Base-by-base conservation (phyloP, 64 coral and sea anemone species). In the Trachythela sp. region DNA sequence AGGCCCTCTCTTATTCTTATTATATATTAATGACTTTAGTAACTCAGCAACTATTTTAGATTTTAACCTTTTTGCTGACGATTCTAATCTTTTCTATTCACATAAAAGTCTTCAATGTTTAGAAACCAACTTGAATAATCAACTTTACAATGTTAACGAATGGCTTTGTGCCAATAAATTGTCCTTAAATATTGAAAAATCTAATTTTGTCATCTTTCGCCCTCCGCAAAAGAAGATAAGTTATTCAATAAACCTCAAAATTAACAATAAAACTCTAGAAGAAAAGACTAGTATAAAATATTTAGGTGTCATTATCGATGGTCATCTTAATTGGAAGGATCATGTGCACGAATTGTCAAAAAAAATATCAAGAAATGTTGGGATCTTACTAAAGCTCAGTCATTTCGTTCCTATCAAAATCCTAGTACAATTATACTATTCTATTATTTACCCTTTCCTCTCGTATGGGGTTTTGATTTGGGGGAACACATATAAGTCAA, bases 11-110 rank as follows among this genome's bases (percentile, higher is more conserved):
- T 31, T 68, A 5, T 68, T 68, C 30, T 31, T 68, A n/a, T 68
- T 68, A 68, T 68, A 68, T 22, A 68, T 68, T 22, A 68, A 68
- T 68, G 59, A 68, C 30, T n/a, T 68, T 22, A 68, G 15, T 14
- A 68, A 68, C 15, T n/a, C 5, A 6, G 30, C 20, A 6, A 2
- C 20, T 31, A 14, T 4, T 68, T 31, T 68, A n/a, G 3, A 68
- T 68, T n/a, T 68, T 68, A 22, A 68, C 59, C 59, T 68, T 31
- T 68, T 68, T 68, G 59, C 59, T 68, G 59, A 68, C 15, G 59
- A 68, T 31, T 68, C 59, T n/a, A 68, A 68, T 68, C 59, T 68
- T 4, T 68, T 68, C 30, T 68, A 31, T 22, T n/a, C 59, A n/a
- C 20, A 31, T 68, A 68, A 68, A 22, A 31, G 59, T 31, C 15